Evolutionary conservation across 2,888 invertebrate species (phyloP), one percentile per base, ranked within the genome.

Genomic region (Scaptodrosophila latifasciaeformis): DNA sequence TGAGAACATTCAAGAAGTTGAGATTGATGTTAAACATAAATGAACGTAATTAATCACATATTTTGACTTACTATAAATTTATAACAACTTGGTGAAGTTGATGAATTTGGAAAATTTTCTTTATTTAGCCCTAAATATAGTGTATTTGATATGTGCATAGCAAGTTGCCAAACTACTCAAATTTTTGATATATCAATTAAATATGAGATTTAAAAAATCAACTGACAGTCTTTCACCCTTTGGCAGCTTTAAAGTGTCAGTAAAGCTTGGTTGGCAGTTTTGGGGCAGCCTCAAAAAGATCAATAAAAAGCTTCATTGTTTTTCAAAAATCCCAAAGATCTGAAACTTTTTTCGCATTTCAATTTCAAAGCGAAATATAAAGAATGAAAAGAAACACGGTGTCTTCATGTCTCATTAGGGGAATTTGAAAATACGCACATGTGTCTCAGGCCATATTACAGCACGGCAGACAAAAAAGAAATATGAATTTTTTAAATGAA

Each of bases 181-280:
- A n/a, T n/a, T n/a, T n/a, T n/a, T n/a, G n/a, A n/a, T n/a, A n/a
- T n/a, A n/a, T n/a, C n/a, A n/a, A n/a, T n/a, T n/a, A n/a, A n/a
- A n/a, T n/a, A n/a, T n/a, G n/a, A n/a, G n/a, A n/a, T n/a, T n/a
- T n/a, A n/a, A n/a, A n/a, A 24, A 24, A 24, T 24, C 24, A 24
- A 5, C 7, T 24, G 24, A 5, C 24, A 24, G 67, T 54, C 66
- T 63, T 46, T 57, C 54, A 67, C 54, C 45, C 35, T 35, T 43
- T 39, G 39, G 31, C 49, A 61, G 57, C 59, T 60, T 66, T 49
- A 72, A 60, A 55, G 49, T 65, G 70, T 72, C 65, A 52, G 54
- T 52, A 62, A 59, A n/a, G n/a, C n/a, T 48, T 49, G 21, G 34
- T 56, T 54, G 74, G 59, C 74, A 69, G 54, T 68, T 71, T 42